These are phyloP conservation scores for Sebastes matsubarae DNA, from an alignment of 2,797 vertebrate genomes.

Conservation along the genomic window DNA sequence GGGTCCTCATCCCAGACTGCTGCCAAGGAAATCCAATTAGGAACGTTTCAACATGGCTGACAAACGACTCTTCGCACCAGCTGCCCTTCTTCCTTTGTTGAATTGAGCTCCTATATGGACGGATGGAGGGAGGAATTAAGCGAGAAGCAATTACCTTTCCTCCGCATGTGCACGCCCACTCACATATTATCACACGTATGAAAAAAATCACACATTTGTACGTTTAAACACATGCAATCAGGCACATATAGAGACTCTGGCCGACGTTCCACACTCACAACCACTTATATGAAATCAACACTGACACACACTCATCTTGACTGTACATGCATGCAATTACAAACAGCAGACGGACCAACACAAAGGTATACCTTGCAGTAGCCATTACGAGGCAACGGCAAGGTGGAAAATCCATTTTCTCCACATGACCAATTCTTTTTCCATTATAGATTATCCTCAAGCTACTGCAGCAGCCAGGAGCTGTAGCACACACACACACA, in stretches of 20 bases:
- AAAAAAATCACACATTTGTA: neutral
- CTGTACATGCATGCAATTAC: neutral
- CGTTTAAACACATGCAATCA: neutral
- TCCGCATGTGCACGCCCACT: neutral
- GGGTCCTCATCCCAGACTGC: neutral
- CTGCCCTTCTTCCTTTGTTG: neutral
- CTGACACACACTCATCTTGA: neutral
- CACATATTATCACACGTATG: neutral
- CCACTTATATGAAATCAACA: neutral
- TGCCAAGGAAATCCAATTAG: constrained; percentile 60
- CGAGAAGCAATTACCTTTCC: constrained; percentile 17
- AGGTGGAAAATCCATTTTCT: constrained; percentile 51
- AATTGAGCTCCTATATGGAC: constrained; percentile 18
- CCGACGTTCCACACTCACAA: neutral
- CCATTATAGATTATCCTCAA: constrained; percentile 51
- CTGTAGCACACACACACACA: neutral
- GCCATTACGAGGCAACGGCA: neutral
- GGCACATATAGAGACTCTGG: neutral
- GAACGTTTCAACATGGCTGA: constrained; percentile 46
- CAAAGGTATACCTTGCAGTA: neutral
- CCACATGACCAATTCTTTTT: constrained; percentile 33
- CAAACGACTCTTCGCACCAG: constrained; percentile 35
- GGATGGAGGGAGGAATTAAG: constrained; percentile 19
- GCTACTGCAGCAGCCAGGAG: constrained; percentile 6
- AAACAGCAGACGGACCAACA: neutral